Conservation (phyloP, 2,113 vertebrate species). For the Brachypodius melanocephalos region DNA sequence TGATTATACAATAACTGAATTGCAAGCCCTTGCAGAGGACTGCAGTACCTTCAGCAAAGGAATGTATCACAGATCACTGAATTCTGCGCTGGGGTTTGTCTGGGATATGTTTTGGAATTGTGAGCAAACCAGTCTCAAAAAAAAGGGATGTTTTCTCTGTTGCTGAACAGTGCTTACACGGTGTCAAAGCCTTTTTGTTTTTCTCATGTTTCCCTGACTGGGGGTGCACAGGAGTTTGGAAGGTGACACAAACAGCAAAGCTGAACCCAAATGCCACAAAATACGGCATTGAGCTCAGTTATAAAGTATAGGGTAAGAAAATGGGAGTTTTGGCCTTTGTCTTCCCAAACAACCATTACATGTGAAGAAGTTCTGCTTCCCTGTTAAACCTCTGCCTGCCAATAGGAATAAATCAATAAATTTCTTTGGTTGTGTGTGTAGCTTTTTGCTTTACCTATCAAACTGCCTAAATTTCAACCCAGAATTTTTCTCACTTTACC, state of each 20-base stretch:
- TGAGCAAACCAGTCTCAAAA: neutral
- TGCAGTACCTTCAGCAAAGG: neutral
- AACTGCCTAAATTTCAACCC: neutral
- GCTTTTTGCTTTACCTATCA: neutral
- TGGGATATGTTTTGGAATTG: neutral
- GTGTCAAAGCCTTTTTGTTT: accelerated
- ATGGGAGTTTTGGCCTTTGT: accelerated
- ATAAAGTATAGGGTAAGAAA: neutral
- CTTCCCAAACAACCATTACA: neutral
- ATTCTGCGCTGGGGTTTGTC: neutral
- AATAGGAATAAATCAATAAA: neutral
- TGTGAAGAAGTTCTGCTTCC: neutral
- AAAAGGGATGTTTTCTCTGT: neutral
- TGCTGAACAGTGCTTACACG: neutral
- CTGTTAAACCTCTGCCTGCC: neutral
- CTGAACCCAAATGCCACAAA: neutral
- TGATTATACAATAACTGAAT: neutral
- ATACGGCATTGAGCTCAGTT: neutral
- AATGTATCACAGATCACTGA: neutral
- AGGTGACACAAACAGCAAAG: neutral
- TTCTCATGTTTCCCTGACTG: neutral
- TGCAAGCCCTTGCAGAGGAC: neutral
- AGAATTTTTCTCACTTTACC: neutral
- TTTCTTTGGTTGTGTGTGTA: neutral
- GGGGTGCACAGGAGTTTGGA: too few species aligned